Evolutionary conservation across 2,797 vertebrate species (phyloP), one percentile per base, ranked within the genome.

Genomic region (Phoxinus dragarum): DNA sequence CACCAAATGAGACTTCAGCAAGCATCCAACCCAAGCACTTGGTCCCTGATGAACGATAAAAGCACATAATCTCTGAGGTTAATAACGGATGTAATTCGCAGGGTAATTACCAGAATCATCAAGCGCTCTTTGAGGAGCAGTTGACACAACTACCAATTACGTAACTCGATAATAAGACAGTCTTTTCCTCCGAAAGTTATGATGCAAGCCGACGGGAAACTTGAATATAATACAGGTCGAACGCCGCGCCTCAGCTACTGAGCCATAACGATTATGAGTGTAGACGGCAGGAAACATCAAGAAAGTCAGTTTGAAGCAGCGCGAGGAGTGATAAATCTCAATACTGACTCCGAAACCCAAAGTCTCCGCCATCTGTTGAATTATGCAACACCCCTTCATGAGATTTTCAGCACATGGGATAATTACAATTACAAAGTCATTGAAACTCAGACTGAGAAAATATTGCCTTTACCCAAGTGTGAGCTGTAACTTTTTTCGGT

Each of bases 331-430:
- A 68, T 42, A 73, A 73, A 47, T 61, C 56, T 72, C 82, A 85
- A 74, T 56, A 38, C 31, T 56, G 66, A 47, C 42, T 82, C 82
- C 21, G 68, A 82, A 82, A 72, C 38, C 71, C 36, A 83, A 84
- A 80, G 68, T 80, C 78, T 84, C 38, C 23, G 59, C 80, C 61
- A 81, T 81, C 83, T 87, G 81, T 54, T 86, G 76, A 89, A 90
- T 89, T 89, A 89, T 90, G 89, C 83, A 89, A 84, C 78, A 71
- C 69, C 75, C 75, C 87, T 88, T 85, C 84, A 68, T 85, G 68
- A 69, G 72, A 76, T 73, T 81, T 87, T 84, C 84, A 88, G 52
- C 38, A 81, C 47, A 59, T 80, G 78, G 72, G 77, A 81, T 80
- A 59, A 69, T 78, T 77, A 86, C 79, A 90, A 88, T 82, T 82